Percentiles rank a stretch among this genome's conserved stretches.
Evolutionary conservation across 1,140 invertebrate genomes (phyloP).

Genomic region (Macrobrachium nipponense): DNA sequence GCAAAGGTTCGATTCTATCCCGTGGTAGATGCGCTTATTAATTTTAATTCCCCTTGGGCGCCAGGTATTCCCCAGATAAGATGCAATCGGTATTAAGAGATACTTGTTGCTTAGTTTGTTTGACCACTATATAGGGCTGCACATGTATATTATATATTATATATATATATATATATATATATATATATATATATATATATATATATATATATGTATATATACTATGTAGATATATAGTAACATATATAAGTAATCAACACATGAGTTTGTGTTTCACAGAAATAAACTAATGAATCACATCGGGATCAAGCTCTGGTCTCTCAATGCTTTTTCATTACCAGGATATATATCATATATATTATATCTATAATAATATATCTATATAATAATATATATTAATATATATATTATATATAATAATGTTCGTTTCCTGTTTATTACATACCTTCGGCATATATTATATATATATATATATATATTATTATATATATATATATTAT

Average conservation of each 20-base stretch:
- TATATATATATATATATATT: slow-evolving; percentile 2
- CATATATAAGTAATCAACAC: neutral
- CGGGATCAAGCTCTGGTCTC: too few relatives aligned
- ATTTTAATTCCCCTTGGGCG: too few relatives aligned
- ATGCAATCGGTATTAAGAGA: too few relatives aligned
- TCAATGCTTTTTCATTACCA: neutral
- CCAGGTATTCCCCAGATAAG: too few relatives aligned
- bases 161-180: slow-evolving; percentile 4
- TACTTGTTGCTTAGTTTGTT: too few relatives aligned
- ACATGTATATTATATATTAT: neutral
- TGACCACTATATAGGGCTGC: neutral
- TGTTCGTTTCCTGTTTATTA: too few relatives aligned
- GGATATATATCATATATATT: neutral
- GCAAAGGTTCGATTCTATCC: too few relatives aligned
- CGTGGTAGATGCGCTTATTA: too few relatives aligned
- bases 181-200: slow-evolving; percentile 22
- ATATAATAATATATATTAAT: neutral
- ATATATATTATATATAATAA: slow-evolving; percentile 5
- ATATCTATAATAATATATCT: slow-evolving; percentile 1
- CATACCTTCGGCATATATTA: neutral
- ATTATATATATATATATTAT: neutral
- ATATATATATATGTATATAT: neutral
- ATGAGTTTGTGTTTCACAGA: neutral
- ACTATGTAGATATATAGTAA: neutral
- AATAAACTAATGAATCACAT: too few relatives aligned